Evolutionary conservation across 1,140 invertebrate genomes (phyloP), one percentile per base, ranked within the genome.

Genomic region (Meloidogyne hapla): DNA sequence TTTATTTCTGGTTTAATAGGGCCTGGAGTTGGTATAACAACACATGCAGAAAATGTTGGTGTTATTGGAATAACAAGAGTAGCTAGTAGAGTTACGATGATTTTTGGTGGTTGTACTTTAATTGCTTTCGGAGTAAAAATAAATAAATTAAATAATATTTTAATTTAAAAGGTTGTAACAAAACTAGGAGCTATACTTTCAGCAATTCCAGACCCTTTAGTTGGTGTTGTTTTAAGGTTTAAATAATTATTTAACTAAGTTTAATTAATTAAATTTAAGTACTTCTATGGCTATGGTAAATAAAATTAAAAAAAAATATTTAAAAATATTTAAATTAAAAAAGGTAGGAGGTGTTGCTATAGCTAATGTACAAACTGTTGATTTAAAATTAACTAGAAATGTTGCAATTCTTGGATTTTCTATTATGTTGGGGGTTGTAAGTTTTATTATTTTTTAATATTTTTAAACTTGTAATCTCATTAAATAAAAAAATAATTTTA

Each of bases 401-500:
- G 81, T 88, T 72, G 85, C 81, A 56, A 89, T 89, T 74, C 84
- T 89, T 38, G 88, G 88, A 21, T 86, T 87, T 12, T 87, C 88
- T 0, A 72, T 89, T n/a, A 82, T 89, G 72, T 79, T 88, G 40
- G 88, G 88, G 6, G 72, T 89, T 15, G 73, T 62, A 38, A 10
- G 45, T 33, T 40, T 15, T 13, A 6, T 23, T 23, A 15, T 12
- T 13, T 42, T 8, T 33, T 33, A n/a, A n/a, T n/a, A n/a, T n/a
- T n/a, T n/a, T n/a, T n/a, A n/a, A n/a, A n/a, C n/a, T n/a, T n/a
- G n/a, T n/a, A n/a, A n/a, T n/a, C n/a, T n/a, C n/a, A n/a, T n/a
- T n/a, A n/a, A n/a, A n/a, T n/a, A n/a, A n/a, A n/a, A n/a, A n/a
- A n/a, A n/a, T n/a, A n/a, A n/a, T n/a, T n/a, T n/a, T n/a, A n/a